A percentile compares a stretch with the other conserved stretches of the same genome.
Evolutionary conservation across 1,140 invertebrate genomes (phyloP).

Genomic region (Lepidurus apus): DNA sequence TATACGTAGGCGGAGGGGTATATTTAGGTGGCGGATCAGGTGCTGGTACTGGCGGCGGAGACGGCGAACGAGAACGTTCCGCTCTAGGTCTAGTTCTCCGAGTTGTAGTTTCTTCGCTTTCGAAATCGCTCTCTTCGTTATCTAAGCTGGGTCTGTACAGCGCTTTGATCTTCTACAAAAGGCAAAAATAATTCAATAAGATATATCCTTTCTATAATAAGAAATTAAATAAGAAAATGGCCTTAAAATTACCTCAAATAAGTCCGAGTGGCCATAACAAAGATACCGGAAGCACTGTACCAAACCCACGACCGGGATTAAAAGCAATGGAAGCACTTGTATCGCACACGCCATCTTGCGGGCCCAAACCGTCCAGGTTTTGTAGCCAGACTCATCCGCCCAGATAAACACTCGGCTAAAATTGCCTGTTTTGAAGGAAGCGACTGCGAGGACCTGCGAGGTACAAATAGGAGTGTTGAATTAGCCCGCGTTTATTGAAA

Average conservation of each 20-base stretch:
- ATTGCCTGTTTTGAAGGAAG: conserved; percentile 67
- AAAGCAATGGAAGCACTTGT: conserved; percentile 67
- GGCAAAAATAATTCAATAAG: conserved; percentile 39
- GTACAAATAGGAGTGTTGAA: not conserved
- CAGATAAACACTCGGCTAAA: conserved; percentile 68
- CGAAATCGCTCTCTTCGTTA: conserved; percentile 31
- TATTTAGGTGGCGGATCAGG: conserved; percentile 87
- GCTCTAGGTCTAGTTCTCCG: conserved; percentile 10
- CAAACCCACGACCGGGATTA: conserved; percentile 68
- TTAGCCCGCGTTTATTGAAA: not conserved
- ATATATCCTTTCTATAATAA: not conserved
- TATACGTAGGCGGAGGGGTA: conserved; percentile 84
- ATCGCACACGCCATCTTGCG: conserved; percentile 69
- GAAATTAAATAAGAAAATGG: not conserved
- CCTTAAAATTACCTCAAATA: conserved; percentile 66
- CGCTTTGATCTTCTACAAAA: conserved; percentile 60
- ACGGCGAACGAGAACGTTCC: conserved; percentile 36
- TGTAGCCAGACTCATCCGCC: conserved; percentile 51
- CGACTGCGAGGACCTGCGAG: conserved; percentile 63
- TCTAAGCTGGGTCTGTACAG: conserved; percentile 58
- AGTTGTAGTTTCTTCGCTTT: conserved; percentile 36
- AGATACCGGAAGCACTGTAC: conserved; percentile 77
- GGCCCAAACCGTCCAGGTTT: conserved; percentile 69
- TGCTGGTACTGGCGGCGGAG: conserved; percentile 40
- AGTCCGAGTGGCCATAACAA: conserved; percentile 71